Percentiles rank a stretch among this genome's conserved stretches.
Evolutionary conservation across 2,888 invertebrate species (phyloP).

Genomic region (Callinectes sapidus): DNA sequence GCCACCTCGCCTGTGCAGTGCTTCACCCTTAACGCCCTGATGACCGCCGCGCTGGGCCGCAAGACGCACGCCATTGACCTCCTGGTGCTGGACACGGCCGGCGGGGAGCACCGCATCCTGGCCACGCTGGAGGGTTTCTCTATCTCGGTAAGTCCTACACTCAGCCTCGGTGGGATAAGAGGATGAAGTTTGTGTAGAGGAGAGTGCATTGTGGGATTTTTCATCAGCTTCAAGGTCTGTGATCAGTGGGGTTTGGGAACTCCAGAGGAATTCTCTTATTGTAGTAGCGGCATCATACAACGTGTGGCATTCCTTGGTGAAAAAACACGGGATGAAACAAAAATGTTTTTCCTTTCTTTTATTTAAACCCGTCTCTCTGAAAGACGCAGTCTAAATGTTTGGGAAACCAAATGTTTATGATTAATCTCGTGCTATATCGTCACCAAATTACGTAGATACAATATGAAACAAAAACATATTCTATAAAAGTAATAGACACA

Average conservation of each 20-base stretch:
- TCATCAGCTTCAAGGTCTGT: neutral
- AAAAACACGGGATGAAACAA: too few relatives aligned
- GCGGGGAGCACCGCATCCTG: conserved; percentile 51
- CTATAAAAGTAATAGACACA: neutral
- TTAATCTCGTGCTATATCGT: too few relatives aligned
- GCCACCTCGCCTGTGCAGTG: conserved; percentile 50
- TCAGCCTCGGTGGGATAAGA: neutral
- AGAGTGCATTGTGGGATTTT: neutral
- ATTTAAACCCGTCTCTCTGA: too few relatives aligned
- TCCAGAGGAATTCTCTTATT: neutral
- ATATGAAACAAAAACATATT: neutral
- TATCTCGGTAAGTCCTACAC: neutral
- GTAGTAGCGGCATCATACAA: too few relatives aligned
- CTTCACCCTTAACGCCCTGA: conserved; percentile 56
- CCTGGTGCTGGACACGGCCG: conserved; percentile 54
- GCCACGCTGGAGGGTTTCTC: conserved; percentile 22
- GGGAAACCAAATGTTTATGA: too few relatives aligned
- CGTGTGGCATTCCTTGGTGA: too few relatives aligned
- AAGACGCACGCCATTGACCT: conserved; percentile 37
- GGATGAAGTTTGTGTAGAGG: neutral
- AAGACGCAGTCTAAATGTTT: too few relatives aligned
- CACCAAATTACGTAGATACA: neutral
- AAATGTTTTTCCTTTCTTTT: too few relatives aligned
- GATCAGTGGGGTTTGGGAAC: neutral
- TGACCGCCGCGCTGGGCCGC: conserved; percentile 44